A percentile compares a stretch with the other conserved stretches of the same genome.
These are phyloP conservation scores for Phocoena sinus DNA, from an alignment of 2,113 vertebrate species.

Conservation along the genomic window DNA sequence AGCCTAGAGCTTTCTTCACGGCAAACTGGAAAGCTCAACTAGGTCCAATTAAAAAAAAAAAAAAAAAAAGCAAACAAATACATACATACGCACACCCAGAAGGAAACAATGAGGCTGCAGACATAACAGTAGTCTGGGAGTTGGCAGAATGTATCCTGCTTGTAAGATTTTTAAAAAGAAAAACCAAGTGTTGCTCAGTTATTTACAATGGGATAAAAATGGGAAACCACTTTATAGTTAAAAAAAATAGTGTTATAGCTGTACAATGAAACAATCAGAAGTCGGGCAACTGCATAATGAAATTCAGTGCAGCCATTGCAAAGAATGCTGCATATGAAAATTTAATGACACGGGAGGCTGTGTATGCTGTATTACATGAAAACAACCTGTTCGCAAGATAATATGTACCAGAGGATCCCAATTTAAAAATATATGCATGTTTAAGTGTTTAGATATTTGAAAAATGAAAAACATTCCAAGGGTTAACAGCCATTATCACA, in stretches of 20 bases:
- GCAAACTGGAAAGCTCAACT: background rate
- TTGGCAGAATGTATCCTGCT: background rate
- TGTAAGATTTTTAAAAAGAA: background rate
- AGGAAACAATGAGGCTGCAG: background rate
- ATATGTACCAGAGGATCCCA: background rate
- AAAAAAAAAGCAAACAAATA: background rate
- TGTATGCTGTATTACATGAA: background rate
- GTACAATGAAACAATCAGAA: background rate
- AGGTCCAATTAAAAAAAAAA: background rate
- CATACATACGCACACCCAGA: background rate
- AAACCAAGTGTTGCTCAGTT: background rate
- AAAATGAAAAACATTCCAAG: background rate
- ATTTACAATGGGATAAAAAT: conserved; percentile 20
- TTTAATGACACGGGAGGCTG: background rate
- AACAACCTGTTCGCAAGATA: background rate
- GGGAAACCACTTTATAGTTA: background rate
- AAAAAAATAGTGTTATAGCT: conserved; percentile 30
- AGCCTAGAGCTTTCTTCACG: background rate
- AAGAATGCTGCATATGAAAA: background rate
- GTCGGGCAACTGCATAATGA: background rate
- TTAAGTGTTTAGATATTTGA: background rate
- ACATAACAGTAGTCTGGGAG: background rate
- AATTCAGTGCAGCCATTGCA: background rate
- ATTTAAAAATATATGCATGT: background rate
- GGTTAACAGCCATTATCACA: background rate